A percentile compares a stretch with the other conserved stretches of the same genome.
phyloP scores from a whole-genome alignment of 2,888 invertebrate genomes.

The Eupithecia subumbrata region DNA sequence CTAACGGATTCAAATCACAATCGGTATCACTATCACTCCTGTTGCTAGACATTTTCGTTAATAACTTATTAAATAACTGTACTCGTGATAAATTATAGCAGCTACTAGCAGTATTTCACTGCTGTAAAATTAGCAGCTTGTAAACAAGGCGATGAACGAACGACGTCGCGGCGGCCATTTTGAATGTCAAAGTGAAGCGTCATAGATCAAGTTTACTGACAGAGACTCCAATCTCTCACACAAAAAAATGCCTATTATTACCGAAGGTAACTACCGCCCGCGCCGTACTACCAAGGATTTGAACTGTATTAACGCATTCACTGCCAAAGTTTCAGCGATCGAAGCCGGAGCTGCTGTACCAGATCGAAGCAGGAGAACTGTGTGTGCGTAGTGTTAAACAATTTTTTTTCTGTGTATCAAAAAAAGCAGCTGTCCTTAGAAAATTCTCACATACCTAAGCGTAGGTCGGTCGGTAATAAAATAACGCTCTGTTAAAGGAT shows the following conservation, averaged over 20 bases:
- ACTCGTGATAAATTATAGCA: conserved; percentile 7
- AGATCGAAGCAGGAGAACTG: no score
- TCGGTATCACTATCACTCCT: neutral
- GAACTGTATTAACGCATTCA: no score
- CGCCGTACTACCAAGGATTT: no score
- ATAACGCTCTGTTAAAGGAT: no score
- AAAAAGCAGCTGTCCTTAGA: neutral
- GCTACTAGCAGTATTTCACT: neutral
- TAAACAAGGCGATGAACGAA: neutral
- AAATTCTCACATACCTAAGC: no score
- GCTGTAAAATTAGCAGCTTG: conserved; percentile 8
- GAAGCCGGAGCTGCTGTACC: no score
- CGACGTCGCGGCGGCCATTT: conserved; percentile 4
- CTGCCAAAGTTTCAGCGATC: no score
- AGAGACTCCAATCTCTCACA: neutral
- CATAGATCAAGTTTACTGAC: neutral
- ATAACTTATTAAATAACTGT: neutral
- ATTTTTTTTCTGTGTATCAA: no score
- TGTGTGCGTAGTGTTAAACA: no score
- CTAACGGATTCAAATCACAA: conserved; percentile 4
- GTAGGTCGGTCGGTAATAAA: no score
- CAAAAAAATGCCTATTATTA: neutral
- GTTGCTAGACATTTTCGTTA: neutral
- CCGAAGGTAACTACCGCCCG: neutral
- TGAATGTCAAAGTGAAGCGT: conserved; percentile 3